These are phyloP conservation scores for Metaphire vulgaris DNA, from an alignment of 1,140 invertebrate species.

Conservation along the genomic window DNA sequence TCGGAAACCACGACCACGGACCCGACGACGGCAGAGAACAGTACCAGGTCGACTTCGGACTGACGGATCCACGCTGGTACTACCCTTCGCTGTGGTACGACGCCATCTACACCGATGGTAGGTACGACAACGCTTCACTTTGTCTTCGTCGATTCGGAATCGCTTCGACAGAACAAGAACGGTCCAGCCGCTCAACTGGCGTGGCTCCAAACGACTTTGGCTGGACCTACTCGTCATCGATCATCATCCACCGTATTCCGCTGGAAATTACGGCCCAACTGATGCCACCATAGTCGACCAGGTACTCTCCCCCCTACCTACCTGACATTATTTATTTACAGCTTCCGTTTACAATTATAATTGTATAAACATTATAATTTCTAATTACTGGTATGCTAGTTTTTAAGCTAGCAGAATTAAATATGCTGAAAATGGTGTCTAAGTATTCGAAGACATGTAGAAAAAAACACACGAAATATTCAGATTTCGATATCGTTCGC, in stretches of 20 bases:
- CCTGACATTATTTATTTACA: too few species aligned
- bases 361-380: too few species aligned
- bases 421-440: too few species aligned
- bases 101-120: background rate
- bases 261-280: background rate
- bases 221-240: slow-evolving; percentile 1
- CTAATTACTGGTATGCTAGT: too few species aligned
- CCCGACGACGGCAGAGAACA: background rate
- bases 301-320: background rate
- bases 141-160: background rate
- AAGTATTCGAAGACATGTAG: too few species aligned
- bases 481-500: too few species aligned
- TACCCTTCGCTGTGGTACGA: slow-evolving; percentile 18
- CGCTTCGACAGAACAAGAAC: background rate
- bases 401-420: too few species aligned
- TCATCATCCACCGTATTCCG: slow-evolving; percentile 11
- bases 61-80: slow-evolving; percentile 1
- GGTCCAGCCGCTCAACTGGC: background rate
- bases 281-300: background rate
- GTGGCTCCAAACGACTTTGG: background rate
- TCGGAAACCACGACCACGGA: slow-evolving; percentile 18
- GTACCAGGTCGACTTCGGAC: slow-evolving; percentile 25
- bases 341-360: too few species aligned
- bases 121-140: background rate
- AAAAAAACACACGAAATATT: too few species aligned